phyloP scores from a whole-genome alignment of 2,888 invertebrate species.

The Cephonodes hylas region DNA sequence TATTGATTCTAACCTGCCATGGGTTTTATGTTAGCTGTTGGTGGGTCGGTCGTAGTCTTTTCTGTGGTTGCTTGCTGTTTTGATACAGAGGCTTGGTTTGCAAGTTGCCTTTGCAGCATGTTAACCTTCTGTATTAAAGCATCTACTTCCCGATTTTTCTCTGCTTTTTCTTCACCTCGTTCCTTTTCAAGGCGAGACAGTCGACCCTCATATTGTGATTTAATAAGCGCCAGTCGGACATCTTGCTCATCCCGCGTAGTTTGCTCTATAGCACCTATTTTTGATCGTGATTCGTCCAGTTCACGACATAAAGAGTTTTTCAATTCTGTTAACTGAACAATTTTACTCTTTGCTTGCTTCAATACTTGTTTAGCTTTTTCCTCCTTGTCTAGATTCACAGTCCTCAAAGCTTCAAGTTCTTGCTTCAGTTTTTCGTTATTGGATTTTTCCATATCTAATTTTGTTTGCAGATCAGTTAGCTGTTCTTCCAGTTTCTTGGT shows the following conservation, averaged over 20 bases:
- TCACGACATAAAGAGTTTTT: conserved; percentile 83
- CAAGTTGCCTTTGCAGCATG: conserved; percentile 86
- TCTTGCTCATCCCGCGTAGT: conserved; percentile 80
- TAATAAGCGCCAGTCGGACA: conserved; percentile 81
- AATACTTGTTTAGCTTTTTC: conserved; percentile 84
- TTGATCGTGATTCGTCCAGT: conserved; percentile 75
- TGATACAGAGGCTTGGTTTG: conserved; percentile 85
- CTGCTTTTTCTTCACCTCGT: conserved; percentile 82
- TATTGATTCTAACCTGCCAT: conserved; percentile 86
- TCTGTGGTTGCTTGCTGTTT: conserved; percentile 81
- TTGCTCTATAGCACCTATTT: conserved; percentile 75
- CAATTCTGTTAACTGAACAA: conserved; percentile 86
- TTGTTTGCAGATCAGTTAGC: conserved; percentile 64
- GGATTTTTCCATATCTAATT: conserved; percentile 70
- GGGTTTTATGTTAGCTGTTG: conserved; percentile 96
- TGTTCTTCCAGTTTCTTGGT: conserved; percentile 79
- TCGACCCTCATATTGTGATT: conserved; percentile 86
- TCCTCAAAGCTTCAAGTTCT: conserved; percentile 83
- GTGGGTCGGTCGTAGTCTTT: conserved; percentile 81
- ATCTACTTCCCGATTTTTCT: conserved; percentile 84
- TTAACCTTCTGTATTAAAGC: conserved; percentile 85
- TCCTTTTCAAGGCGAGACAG: conserved; percentile 87
- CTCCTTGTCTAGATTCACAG: conserved; percentile 81
- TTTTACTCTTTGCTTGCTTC: conserved; percentile 87
- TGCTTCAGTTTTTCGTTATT: conserved; percentile 85